A percentile compares a stretch with the other conserved stretches of the same genome.
These are phyloP conservation scores for Halocaridina rubra DNA, from an alignment of 2,888 invertebrate species.

Conservation along the genomic window DNA sequence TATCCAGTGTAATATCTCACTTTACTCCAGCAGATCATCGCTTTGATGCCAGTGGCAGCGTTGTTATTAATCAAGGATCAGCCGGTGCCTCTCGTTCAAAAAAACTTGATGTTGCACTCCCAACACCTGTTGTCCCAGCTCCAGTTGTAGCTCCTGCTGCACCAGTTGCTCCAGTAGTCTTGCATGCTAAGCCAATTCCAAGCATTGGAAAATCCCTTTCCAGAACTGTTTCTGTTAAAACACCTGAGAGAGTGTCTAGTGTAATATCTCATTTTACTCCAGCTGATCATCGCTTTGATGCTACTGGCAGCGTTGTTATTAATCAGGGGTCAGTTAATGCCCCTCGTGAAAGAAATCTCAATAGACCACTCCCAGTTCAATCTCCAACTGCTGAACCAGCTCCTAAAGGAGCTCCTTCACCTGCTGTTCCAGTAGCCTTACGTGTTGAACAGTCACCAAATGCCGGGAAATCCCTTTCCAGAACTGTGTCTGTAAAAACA, in stretches of 20 bases:
- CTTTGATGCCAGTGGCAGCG: conserved; percentile 53
- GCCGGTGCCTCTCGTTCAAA: too few species aligned
- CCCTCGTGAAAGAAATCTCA: too few species aligned
- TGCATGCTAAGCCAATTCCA: neutral
- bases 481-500: conserved; percentile 21
- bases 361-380: too few species aligned
- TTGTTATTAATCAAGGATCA: conserved; percentile 33
- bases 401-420: too few species aligned
- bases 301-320: conserved; percentile 43
- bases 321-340: conserved; percentile 31
- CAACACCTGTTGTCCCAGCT: neutral
- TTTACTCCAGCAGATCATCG: conserved; percentile 53
- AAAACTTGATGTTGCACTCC: neutral
- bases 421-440: neutral
- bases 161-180: neutral
- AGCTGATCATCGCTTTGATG: conserved; percentile 52
- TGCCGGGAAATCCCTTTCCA: neutral
- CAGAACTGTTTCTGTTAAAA: conserved; percentile 45
- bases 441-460: too few species aligned
- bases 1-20: conserved; percentile 37
- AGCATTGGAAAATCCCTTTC: conserved; percentile 1
- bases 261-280: conserved; percentile 54
- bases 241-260: conserved; percentile 24
- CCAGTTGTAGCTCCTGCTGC: neutral
- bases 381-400: too few species aligned